Conservation (phyloP, 2,888 invertebrate species). For the Limnephilus marmoratus region DNA sequence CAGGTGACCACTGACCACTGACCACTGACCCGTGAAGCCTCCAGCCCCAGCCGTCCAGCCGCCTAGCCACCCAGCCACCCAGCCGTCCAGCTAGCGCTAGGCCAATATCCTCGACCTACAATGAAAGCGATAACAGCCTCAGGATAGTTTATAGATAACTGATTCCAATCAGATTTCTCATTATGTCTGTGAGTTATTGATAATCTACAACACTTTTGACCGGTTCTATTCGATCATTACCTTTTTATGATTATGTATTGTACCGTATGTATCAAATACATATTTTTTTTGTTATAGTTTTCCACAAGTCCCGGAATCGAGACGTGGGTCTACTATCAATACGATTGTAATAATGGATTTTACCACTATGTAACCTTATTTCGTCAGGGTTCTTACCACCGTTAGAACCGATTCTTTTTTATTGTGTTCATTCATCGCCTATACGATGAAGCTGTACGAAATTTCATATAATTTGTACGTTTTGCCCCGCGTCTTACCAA, state of each 20-base stretch:
- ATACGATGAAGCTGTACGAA: not conserved
- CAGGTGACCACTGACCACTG: not conserved
- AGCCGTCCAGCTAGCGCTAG: not conserved
- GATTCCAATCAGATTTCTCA: not conserved
- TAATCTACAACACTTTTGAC: not conserved
- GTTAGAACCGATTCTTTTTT: not conserved
- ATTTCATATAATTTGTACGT: not conserved
- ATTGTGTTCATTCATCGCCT: not conserved
- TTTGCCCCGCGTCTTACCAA: not conserved
- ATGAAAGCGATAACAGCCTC: slow-evolving; percentile 35
- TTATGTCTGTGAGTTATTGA: not conserved
- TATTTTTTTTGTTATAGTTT: not conserved
- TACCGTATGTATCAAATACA: not conserved
- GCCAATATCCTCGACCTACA: slow-evolving; percentile 11
- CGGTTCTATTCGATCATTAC: not conserved
- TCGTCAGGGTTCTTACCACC: not conserved
- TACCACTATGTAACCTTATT: not conserved
- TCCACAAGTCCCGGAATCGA: not conserved
- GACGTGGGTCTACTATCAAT: not conserved
- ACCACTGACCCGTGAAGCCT: not conserved
- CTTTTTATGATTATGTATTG: not conserved
- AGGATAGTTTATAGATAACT: no score
- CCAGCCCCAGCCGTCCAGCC: not conserved
- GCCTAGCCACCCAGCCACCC: no score
- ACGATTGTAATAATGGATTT: not conserved